Conservation (phyloP, 2,797 vertebrate species). For the Alca torda region DNA sequence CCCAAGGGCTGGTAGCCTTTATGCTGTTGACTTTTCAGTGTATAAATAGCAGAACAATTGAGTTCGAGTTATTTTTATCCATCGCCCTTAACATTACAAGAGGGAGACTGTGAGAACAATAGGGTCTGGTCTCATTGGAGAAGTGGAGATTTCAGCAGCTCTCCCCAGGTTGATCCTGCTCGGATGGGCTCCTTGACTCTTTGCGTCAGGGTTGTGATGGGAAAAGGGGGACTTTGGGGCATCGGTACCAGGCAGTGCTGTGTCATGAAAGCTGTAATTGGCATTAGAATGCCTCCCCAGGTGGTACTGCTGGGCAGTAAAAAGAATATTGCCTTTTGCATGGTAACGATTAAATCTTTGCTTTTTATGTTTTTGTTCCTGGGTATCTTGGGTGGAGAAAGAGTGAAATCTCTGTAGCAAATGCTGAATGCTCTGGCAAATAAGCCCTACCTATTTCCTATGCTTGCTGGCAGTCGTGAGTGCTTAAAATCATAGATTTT, state of each 20-base stretch:
- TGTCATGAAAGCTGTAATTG: neutral
- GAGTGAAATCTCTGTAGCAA: neutral
- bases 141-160: neutral
- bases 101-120: neutral
- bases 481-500: neutral
- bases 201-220: neutral
- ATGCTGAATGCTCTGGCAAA: neutral
- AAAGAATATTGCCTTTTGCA: neutral
- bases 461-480: neutral
- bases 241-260: neutral
- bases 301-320: neutral
- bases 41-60: conserved; percentile 53
- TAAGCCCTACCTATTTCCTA: neutral
- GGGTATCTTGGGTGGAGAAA: neutral
- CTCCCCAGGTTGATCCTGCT: neutral
- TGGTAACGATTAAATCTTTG: neutral
- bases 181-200: neutral
- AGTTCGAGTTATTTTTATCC: conserved; percentile 40
- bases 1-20: neutral
- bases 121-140: neutral
- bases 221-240: neutral
- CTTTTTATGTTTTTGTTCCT: neutral
- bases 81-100: neutral
- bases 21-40: neutral
- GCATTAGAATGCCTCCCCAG: neutral